Base-by-base conservation (phyloP, 2,797 vertebrate genomes). In the Coilia nasus region DNA sequence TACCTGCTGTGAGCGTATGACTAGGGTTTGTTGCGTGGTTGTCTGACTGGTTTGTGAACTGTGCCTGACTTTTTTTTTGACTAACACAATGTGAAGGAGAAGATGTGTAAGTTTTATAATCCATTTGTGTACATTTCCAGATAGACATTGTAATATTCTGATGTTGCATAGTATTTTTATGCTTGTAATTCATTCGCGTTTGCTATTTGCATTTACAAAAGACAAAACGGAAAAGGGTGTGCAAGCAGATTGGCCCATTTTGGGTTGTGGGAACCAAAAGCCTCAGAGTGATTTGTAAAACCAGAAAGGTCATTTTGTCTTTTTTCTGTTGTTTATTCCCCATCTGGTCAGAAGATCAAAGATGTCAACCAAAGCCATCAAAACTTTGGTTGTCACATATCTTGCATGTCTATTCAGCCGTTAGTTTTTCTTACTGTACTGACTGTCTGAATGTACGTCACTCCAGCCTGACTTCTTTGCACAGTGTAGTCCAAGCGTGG, bases 71-170 rank as follows among this genome's bases (percentile, higher is more conserved):
- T 78, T 78, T 78, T 78, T 78, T 41, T 41, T 44, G 71, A 41
- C 31, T 41, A 41, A 78, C 71, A 78, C 71, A 78, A 92, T 84
- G 89, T 90, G 90, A 83, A 89, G 46, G 85, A 75, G 90, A 89
- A 87, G 83, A 82, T 85, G 89, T 91, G 56, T 91, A 67, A 90
- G 89, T 95, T 95, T 94, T 95, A 87, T 94, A 93, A 90, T 88
- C 83, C 85, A 86, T 92, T 93, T 91, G 85, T 93, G 90, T 90
- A 92, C 84, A 89, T 92, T 90, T 93, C 93, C 90, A 91, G 88
- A 78, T 92, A 91, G 89, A 78, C 59, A 90, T 78, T 84, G 83
- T 14, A 57, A 87, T 83, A 85, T 19, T 31, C n/a, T 83, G 25
- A 75, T 56, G 78, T 78, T 87, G 84, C 54, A 71, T 83, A 89